phyloP scores from a whole-genome alignment of 2,113 vertebrate genomes.

The Gorsachius goisagi region DNA sequence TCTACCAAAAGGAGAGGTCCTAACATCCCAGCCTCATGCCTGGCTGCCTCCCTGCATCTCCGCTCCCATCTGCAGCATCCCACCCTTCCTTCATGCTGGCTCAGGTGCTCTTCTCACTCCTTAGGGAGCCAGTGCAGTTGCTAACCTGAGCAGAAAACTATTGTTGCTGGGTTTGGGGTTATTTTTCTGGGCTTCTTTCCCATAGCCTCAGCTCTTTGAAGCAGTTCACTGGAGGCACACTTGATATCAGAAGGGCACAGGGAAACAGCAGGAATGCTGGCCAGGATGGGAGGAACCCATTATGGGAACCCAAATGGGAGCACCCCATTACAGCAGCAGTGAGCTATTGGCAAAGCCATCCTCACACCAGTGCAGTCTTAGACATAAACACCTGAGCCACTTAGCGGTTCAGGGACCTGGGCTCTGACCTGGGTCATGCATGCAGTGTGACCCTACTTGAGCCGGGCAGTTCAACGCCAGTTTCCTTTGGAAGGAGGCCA shows the following conservation, averaged over 20 bases:
- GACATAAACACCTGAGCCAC: background rate
- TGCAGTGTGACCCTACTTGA: background rate
- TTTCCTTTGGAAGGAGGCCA: conserved; percentile 41
- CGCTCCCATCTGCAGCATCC: background rate
- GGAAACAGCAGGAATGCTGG: background rate
- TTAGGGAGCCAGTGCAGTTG: background rate
- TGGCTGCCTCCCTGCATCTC: background rate
- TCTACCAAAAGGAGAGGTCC: background rate
- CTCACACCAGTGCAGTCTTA: background rate
- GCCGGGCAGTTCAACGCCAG: background rate
- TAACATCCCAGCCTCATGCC: fast-evolving
- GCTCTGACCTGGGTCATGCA: conserved; percentile 34
- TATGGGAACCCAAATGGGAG: background rate
- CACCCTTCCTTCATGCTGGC: background rate
- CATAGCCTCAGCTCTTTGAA: background rate
- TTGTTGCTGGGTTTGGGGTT: fast-evolving
- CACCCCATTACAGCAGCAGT: fast-evolving
- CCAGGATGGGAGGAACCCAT: background rate
- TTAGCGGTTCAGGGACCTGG: background rate
- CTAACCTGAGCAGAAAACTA: background rate
- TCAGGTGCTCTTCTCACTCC: background rate
- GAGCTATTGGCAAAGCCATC: background rate
- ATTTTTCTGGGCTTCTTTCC: background rate
- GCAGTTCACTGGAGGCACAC: background rate
- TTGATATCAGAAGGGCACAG: background rate